Base-by-base conservation (phyloP, 2,888 invertebrate genomes). In the Pyrrhia umbra region DNA sequence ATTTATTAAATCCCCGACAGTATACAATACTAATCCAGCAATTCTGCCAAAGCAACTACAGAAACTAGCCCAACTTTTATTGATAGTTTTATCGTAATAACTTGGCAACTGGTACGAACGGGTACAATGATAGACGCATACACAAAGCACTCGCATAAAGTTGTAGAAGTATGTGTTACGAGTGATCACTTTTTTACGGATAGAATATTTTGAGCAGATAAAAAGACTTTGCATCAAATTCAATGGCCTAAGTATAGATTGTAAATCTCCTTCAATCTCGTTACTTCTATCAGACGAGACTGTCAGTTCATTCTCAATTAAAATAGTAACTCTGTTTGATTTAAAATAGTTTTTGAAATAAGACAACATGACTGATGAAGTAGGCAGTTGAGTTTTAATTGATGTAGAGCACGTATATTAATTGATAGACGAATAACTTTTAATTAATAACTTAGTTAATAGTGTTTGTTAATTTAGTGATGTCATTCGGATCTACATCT, bases 191-290 rank as follows among this genome's bases (percentile, higher is more conserved):
- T 21, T 25, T 3, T 58, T 27, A 0, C 25, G 20, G 16, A 58
- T 15, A 9, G 2, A 20, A 30, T 58, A 58, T 16, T 49, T 58
- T 10, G 20, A 21, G 40, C 42, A 50, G 1, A 58, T 15, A 2
- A 42, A 42, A 5, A 58, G 0, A 2, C 5, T 15, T 20, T 30
- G 49, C 30, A 58, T 42, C 0, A 49, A 2, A 20, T 58, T 30
- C 2, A 58, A 49, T 2, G 57, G 49, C 15, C 10, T 40, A 6
- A 57, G 3, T 21, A 58, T 13, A 8, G 49, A n/a, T 42, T 58
- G 49, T 4, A 58, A 21, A 16, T 58, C 21, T 49, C 49, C 16
- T 6, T 30, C 30, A 16, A 58, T 15, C 10, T 13, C 2, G 10
- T 49, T 42, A 15, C 21, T 13, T 2, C 21, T 10, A 30, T 30